Evolutionary conservation across 2,797 vertebrate species (phyloP).

Genomic region (Aplochiton taeniatus): DNA sequence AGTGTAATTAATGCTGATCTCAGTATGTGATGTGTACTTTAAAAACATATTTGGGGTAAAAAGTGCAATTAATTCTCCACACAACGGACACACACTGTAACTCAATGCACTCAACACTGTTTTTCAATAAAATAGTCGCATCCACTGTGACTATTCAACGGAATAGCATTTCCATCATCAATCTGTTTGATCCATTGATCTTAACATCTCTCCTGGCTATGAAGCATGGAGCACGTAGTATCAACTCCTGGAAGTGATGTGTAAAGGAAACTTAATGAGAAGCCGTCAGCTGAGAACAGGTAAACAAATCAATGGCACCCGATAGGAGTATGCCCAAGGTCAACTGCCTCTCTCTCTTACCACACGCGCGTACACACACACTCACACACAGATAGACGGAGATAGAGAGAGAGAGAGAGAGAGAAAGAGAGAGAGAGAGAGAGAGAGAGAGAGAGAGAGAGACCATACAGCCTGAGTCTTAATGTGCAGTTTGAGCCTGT

Average conservation of each 20-base stretch:
- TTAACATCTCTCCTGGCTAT: constrained; percentile 49
- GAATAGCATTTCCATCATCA: constrained; percentile 67
- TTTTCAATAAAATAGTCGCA: constrained; percentile 27
- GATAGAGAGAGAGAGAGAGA: neutral
- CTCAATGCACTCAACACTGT: too few species aligned
- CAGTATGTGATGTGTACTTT: too few species aligned
- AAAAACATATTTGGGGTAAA: too few species aligned
- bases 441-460: neutral
- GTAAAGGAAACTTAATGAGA: constrained; percentile 79
- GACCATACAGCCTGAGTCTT: neutral
- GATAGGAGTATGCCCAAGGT: constrained; percentile 70
- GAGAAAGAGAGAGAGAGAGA: neutral
- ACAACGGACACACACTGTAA: constrained; percentile 58
- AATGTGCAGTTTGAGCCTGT: neutral
- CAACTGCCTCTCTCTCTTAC: constrained; percentile 29
- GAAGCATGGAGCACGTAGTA: constrained; percentile 64
- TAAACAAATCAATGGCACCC: constrained; percentile 85
- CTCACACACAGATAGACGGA: constrained; percentile 8
- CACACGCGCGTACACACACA: constrained; percentile 12
- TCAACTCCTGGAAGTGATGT: constrained; percentile 73
- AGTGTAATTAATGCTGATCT: too few species aligned
- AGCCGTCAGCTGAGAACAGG: constrained; percentile 76
- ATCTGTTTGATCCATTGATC: constrained; percentile 78
- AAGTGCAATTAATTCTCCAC: constrained; percentile 35
- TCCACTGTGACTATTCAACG: constrained; percentile 67